Evolutionary conservation across 2,113 vertebrate genomes (phyloP), one percentile per base, ranked within the genome.

Genomic region (Leptobrachium ailaonicum): DNA sequence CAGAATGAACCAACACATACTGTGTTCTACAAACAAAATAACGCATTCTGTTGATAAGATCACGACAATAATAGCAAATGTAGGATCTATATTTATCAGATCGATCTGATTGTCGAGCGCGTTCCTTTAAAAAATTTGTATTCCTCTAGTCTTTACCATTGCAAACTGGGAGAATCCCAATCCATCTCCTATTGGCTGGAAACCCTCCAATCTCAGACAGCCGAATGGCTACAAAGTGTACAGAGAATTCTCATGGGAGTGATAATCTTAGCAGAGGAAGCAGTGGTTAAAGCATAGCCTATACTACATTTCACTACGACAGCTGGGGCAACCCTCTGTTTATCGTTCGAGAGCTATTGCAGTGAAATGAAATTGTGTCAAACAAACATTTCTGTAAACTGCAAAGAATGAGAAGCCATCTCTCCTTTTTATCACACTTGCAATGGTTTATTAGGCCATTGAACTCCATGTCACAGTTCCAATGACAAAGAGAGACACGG

Each of bases 371-470:
- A 69, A 66, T 56, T 62, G 41, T 56, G 72, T 68, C 54, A 71
- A 70, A 71, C 67, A 78, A 78, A 71, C 43, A 78, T 71, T 77
- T 62, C 79, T 75, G 66, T 62, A 69, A n/a, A 75, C 72, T 75
- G 13, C 50, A 75, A 74, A 72, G 63, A 69, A 81, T 68, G 42
- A 74, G 66, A n/a, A 74, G 47, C 13, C 71, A 69, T 75, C 66
- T 75, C 11, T 67, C 72, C 64, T 73, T 73, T 80, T 80, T 81
- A 58, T 81, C 64, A 67, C 70, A 75, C 79, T 60, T 81, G 58
- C 63, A 58, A 69, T 81, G 79, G 41, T 81, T 81, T 74, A 81
- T 81, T 81, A 66, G 73, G 56, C 72, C 41, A 75, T 81, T 81
- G 79, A 60, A 62, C 64, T 81, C 56, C 53, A 20, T 74, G 79